phyloP scores from a whole-genome alignment of 2,888 invertebrate species.

The Hipparchia sbordonii region DNA sequence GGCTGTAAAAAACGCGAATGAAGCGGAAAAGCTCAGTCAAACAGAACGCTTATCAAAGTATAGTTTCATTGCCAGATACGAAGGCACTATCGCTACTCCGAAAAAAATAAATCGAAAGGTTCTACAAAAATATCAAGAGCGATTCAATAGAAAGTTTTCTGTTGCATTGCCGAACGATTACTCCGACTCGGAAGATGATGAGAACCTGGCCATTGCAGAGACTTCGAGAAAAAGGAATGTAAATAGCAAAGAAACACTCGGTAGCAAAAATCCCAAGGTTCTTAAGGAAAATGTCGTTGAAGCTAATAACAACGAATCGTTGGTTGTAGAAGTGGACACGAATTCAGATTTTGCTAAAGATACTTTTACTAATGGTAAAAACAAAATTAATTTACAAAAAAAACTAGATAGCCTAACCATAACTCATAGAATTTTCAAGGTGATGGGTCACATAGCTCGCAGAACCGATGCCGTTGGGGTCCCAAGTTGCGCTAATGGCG shows the following conservation, averaged over 20 bases:
- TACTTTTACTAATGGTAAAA: conserved; percentile 34
- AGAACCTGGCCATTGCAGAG: conserved; percentile 3
- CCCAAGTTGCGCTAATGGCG: too few relatives aligned
- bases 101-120: conserved; percentile 57
- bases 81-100: conserved; percentile 64
- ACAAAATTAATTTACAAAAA: background rate
- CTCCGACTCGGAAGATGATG: conserved; percentile 51
- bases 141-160: conserved; percentile 59
- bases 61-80: conserved; percentile 73
- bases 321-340: conserved; percentile 58
- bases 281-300: background rate
- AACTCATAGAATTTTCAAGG: too few relatives aligned
- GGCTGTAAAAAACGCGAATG: conserved; percentile 66
- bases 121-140: conserved; percentile 54
- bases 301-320: conserved; percentile 43
- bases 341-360: conserved; percentile 41
- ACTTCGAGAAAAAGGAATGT: conserved; percentile 42
- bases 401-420: too few relatives aligned
- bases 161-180: conserved; percentile 57
- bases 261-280: background rate
- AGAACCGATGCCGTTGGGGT: too few relatives aligned
- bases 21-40: conserved; percentile 62
- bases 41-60: conserved; percentile 64
- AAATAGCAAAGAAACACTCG: background rate
- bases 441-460: too few relatives aligned